phyloP scores from a whole-genome alignment of 2,797 vertebrate genomes.

The Urocyon cinereoargenteus region DNA sequence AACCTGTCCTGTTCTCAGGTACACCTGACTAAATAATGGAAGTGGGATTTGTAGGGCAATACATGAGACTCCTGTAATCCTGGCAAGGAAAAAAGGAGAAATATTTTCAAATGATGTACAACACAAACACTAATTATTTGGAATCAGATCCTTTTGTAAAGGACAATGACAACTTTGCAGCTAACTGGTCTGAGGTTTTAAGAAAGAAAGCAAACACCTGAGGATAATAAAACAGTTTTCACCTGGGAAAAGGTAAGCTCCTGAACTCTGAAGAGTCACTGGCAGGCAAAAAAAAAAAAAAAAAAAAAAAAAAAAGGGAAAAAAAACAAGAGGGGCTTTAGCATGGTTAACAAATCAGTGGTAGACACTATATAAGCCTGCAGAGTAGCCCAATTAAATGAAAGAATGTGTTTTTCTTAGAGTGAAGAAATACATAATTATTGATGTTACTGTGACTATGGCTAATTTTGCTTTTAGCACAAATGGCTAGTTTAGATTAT shows the following conservation, averaged over 20 bases:
- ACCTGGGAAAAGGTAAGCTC: slow-evolving; percentile 25
- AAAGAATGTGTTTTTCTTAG: neutral
- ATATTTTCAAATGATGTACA: slow-evolving; percentile 44
- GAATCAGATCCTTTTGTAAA: slow-evolving; percentile 68
- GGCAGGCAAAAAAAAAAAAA: neutral
- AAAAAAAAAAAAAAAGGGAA: too few species aligned
- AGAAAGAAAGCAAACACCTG: slow-evolving; percentile 60
- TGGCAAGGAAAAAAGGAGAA: slow-evolving; percentile 30
- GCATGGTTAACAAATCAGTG: neutral
- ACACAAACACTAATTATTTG: slow-evolving; percentile 71
- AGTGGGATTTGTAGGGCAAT: slow-evolving; percentile 6
- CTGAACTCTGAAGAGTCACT: neutral
- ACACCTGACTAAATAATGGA: neutral
- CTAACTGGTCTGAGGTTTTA: slow-evolving; percentile 49
- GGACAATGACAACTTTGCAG: slow-evolving; percentile 51
- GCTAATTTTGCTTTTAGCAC: neutral
- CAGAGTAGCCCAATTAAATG: neutral
- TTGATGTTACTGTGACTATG: neutral
- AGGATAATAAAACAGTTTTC: slow-evolving; percentile 38
- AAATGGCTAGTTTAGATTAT: neutral
- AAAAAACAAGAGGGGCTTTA: neutral
- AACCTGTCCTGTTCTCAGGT: slow-evolving; percentile 1
- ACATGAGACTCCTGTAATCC: slow-evolving; percentile 30
- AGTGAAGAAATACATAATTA: neutral
- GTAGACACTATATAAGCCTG: neutral